Evolutionary conservation across 2,888 invertebrate genomes (phyloP), one percentile per base, ranked within the genome.

Genomic region (Vanessa cardui): DNA sequence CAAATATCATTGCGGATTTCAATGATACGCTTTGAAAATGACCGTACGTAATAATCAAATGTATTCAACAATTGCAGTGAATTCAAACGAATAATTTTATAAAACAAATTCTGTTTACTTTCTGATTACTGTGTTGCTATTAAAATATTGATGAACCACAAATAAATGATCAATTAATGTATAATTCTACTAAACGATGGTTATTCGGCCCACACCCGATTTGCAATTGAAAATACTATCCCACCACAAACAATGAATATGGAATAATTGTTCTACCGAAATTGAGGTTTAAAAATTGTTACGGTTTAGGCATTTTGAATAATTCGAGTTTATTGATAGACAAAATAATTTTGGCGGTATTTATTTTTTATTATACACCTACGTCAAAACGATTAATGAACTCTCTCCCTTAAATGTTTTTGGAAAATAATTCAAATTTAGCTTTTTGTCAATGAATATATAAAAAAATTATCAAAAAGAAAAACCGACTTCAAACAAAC

Each of bases 151-250:
- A 56, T 39, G 33, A 39, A 39, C 56, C 56, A 56, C 56, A 56
- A 56, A 56, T 56, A 56, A 56, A 18, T 64, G 61, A 61, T 58
- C 66, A 61, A 69, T 61, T 62, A 66, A 70, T 68, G 62, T 64
- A 64, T 66, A 66, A 69, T 71, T 69, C 58, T 61, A 58, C 65
- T 52, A 66, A 71, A 71, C 60, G 65, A 39, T 64, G 63, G 65
- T 56, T 52, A 61, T 66, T 61, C 68, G 12, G 31, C 54, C 50
- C 47, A 49, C 61, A 58, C 67, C 45, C 56, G 47, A 69, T 61
- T 63, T 69, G 63, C 64, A 66, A 66, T 66, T 69, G 66, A 69
- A 69, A 69, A 69, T 66, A 66, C 65, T 45, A 66, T 58, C 64
- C 49, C 58, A 64, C 71, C 69, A 64, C 71, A 69, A 61, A 20